phyloP scores from a whole-genome alignment of 2,797 vertebrate species.

The Enteromius viviparus region DNA sequence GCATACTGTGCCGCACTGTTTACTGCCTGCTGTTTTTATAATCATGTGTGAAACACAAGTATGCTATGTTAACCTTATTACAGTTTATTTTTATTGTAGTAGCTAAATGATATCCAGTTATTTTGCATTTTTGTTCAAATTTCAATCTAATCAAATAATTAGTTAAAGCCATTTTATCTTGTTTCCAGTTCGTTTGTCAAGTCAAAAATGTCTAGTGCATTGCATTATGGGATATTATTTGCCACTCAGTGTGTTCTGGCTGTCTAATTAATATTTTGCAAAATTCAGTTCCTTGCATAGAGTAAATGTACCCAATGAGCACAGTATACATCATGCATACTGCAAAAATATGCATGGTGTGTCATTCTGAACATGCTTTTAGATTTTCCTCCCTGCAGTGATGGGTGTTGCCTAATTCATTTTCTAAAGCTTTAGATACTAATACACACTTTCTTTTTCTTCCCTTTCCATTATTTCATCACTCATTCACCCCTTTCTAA shows the following conservation, averaged over 20 bases:
- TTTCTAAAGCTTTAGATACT: conserved; percentile 66
- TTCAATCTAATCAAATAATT: background rate
- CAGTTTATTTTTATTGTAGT: no score
- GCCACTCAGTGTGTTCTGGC: background rate
- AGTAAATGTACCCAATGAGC: background rate
- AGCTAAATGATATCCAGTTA: no score
- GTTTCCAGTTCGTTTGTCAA: background rate
- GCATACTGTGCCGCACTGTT: background rate
- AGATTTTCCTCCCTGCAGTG: conserved; percentile 47
- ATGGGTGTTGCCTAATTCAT: conserved; percentile 59
- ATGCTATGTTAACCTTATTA: background rate
- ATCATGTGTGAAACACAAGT: background rate
- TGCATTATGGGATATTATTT: background rate
- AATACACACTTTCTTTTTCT: conserved; percentile 76
- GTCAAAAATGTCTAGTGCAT: background rate
- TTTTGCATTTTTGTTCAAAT: background rate
- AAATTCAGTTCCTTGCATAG: background rate
- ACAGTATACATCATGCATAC: background rate
- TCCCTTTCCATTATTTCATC: conserved; percentile 55
- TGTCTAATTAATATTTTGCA: background rate
- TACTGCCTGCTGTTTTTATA: conserved; percentile 6
- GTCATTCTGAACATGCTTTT: background rate
- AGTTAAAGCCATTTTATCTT: background rate
- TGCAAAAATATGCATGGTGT: background rate
- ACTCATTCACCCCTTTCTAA: conserved; percentile 31